Conservation (phyloP, 2,888 invertebrate species). For the Gymnoscelis rufifasciata region DNA sequence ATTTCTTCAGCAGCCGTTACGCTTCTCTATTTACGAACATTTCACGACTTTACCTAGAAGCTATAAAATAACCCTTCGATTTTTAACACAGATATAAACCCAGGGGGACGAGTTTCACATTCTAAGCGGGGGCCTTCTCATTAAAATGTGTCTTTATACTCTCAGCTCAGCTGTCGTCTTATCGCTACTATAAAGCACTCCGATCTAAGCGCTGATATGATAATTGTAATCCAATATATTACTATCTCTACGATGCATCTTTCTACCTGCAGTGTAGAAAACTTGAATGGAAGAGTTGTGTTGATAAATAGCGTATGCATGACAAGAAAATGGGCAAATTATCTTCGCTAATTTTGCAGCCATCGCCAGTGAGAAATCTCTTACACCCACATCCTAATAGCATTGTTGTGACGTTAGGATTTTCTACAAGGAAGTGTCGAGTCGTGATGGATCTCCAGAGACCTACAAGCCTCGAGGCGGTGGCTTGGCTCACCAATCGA, state of each 20-base stretch:
- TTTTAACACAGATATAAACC: constrained; percentile 47
- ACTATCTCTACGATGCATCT: constrained; percentile 48
- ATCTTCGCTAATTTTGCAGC: constrained; percentile 36
- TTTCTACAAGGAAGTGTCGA: constrained; percentile 46
- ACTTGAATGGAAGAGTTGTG: constrained; percentile 19
- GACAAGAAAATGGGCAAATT: constrained; percentile 13
- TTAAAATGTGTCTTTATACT: constrained; percentile 67
- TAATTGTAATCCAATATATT: constrained; percentile 70
- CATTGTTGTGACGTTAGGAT: constrained; percentile 43
- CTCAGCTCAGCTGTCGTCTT: constrained; percentile 61
- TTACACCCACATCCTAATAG: constrained; percentile 38
- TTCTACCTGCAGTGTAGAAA: constrained; percentile 36
- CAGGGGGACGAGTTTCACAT: constrained; percentile 52
- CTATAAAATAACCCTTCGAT: constrained; percentile 50
- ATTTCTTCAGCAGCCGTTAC: constrained; percentile 12
- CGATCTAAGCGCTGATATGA: constrained; percentile 63
- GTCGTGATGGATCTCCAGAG: constrained; percentile 52
- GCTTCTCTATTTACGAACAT: constrained; percentile 23
- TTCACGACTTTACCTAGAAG: constrained; percentile 30
- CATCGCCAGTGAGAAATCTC: constrained; percentile 38
- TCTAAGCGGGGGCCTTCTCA: constrained; percentile 53
- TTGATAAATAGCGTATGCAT: constrained; percentile 9
- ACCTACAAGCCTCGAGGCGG: constrained; percentile 47
- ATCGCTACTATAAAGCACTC: constrained; percentile 59
- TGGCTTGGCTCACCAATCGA: constrained; percentile 62